A percentile compares a stretch with the other conserved stretches of the same genome.
Conservation (phyloP, 2,113 vertebrate genomes). For the Panthera tigris region DNA sequence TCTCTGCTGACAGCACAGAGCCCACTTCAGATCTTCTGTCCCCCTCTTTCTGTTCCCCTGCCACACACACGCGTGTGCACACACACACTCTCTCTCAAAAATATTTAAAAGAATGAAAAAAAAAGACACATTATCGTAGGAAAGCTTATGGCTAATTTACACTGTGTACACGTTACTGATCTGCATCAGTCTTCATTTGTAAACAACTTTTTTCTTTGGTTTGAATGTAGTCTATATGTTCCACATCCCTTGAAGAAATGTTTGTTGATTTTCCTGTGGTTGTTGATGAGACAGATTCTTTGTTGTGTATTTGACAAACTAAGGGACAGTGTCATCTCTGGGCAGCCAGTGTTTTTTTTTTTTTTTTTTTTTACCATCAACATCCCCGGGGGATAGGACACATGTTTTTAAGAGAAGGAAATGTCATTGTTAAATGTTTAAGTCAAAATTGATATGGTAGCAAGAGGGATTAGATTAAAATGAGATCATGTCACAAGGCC, state of each 20-base stretch:
- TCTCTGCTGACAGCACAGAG: too few relatives aligned
- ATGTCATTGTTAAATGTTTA: not conserved
- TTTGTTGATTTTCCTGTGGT: not conserved
- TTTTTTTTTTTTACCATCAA: not conserved
- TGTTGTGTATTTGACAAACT: not conserved
- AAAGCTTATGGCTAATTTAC: not conserved
- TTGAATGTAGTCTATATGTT: not conserved
- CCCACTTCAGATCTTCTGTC: too few relatives aligned
- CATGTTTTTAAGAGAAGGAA: conserved; percentile 2
- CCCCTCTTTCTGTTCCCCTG: too few relatives aligned
- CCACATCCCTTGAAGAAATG: not conserved
- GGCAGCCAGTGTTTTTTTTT: not conserved
- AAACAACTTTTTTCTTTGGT: not conserved
- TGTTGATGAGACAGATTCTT: not conserved
- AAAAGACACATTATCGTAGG: not conserved
- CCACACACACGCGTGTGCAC: too few relatives aligned
- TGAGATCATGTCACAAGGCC: not conserved
- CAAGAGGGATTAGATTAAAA: not conserved
- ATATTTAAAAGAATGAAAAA: too few relatives aligned
- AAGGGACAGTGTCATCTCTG: not conserved
- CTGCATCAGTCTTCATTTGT: not conserved
- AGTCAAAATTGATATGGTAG: not conserved
- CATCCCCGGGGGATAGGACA: not conserved
- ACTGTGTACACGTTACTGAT: not conserved
- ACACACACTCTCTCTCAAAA: too few relatives aligned